Conservation (phyloP, 2,113 vertebrate species). For the Eurystomus gularis region DNA sequence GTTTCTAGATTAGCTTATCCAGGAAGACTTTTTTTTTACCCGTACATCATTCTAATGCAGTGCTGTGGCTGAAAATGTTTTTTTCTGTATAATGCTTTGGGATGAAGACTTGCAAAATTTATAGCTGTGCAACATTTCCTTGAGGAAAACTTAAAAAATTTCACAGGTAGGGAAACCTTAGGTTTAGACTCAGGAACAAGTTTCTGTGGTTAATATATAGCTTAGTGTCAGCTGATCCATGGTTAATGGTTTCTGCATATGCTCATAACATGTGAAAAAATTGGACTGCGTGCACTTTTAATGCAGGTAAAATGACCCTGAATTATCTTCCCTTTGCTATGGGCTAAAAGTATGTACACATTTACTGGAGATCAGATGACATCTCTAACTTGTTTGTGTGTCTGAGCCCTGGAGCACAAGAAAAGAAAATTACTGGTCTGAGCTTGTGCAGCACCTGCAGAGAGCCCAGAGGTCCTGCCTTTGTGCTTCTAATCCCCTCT, state of each 20-base stretch:
- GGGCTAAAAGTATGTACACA: not conserved
- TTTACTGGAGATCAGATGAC: slow-evolving; percentile 24
- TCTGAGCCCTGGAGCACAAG: not conserved
- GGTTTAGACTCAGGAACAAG: not conserved
- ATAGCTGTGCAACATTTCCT: not conserved
- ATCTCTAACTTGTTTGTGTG: not conserved
- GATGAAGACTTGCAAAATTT: not conserved
- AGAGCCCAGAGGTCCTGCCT: not conserved
- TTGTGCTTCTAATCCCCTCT: not conserved
- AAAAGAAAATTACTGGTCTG: not conserved
- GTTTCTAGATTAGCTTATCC: not conserved
- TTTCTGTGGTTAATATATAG: not conserved
- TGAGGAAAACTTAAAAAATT: not conserved
- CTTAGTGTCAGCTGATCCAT: not conserved
- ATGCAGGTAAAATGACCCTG: slow-evolving; percentile 23
- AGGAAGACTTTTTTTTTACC: not conserved
- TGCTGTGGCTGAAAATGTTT: not conserved
- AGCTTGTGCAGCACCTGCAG: not conserved
- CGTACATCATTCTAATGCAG: not conserved
- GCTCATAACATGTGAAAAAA: slow-evolving; percentile 36
- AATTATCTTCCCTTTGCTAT: slow-evolving; percentile 17
- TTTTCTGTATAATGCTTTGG: not conserved
- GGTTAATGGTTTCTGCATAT: not conserved
- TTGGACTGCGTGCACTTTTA: slow-evolving; percentile 26
- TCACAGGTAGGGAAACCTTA: not conserved